These are phyloP conservation scores for Eublepharis macularius DNA, from an alignment of 2,113 vertebrate genomes.

Conservation along the genomic window DNA sequence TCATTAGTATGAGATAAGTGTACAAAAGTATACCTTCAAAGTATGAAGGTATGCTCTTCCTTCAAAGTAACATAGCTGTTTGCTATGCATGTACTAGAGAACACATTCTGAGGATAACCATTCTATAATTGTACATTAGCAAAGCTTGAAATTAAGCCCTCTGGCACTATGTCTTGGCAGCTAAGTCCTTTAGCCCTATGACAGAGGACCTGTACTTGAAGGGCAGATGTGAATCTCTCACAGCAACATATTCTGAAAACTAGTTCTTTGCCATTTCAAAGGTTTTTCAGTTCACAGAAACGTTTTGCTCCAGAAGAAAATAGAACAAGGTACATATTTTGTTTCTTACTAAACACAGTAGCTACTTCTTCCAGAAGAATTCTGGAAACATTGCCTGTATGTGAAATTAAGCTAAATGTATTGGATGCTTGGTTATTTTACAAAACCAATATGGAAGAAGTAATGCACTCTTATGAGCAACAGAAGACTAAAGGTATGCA, in stretches of 20 bases:
- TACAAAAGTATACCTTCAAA: no score
- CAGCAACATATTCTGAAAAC: no score
- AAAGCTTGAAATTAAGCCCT: neutral
- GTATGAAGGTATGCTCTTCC: no score
- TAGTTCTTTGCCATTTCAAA: no score
- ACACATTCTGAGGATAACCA: neutral
- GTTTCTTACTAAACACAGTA: neutral
- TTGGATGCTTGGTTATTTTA: neutral
- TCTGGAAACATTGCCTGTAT: neutral
- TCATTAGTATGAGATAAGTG: neutral
- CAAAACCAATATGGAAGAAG: slow-evolving; percentile 5
- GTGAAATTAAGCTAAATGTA: neutral
- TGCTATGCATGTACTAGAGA: neutral
- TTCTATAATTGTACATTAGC: neutral
- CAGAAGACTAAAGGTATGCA: neutral
- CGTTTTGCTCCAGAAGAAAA: neutral
- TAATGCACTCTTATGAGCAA: neutral
- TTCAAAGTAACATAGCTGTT: neutral
- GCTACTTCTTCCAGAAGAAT: neutral
- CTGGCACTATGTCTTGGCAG: neutral
- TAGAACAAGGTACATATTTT: fast-evolving
- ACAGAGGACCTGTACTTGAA: no score
- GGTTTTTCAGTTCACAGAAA: neutral
- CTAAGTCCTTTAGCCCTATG: neutral
- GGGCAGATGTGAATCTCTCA: no score